Evolutionary conservation across 2,888 invertebrate genomes (phyloP).

Genomic region (Rhaphigaster nebulosa): DNA sequence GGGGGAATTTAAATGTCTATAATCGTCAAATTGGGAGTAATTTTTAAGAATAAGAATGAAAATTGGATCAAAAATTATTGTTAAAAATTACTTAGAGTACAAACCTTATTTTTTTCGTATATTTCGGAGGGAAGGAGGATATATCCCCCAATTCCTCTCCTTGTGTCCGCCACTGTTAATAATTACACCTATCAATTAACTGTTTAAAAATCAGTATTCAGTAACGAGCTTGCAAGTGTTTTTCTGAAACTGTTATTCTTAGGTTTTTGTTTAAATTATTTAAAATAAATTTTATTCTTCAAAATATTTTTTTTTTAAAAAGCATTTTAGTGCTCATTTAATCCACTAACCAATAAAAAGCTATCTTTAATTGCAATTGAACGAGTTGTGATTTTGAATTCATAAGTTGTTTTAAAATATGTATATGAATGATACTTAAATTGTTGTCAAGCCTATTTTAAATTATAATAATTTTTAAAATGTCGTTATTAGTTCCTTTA

Average conservation of each 20-base stretch:
- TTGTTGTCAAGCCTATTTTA: neutral
- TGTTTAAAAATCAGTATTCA: neutral
- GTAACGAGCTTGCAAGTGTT: neutral
- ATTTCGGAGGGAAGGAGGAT: too few species aligned
- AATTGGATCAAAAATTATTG: too few species aligned
- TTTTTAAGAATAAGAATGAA: too few species aligned
- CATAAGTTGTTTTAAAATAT: neutral
- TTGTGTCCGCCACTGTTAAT: too few species aligned
- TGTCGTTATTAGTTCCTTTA: neutral
- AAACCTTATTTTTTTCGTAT: too few species aligned
- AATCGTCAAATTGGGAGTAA: too few species aligned
- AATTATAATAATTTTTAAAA: neutral
- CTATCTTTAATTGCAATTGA: neutral
- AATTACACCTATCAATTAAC: neutral
- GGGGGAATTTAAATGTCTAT: too few species aligned
- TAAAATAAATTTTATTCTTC: neutral
- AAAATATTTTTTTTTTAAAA: too few species aligned
- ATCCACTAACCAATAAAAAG: neutral
- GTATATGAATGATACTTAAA: neutral
- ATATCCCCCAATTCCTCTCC: too few species aligned
- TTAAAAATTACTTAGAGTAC: too few species aligned
- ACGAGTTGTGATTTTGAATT: neutral
- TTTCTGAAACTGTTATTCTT: neutral
- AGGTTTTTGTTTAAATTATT: neutral
- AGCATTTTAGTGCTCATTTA: neutral